Evolutionary conservation across 2,888 invertebrate genomes (phyloP), one percentile per base, ranked within the genome.

Genomic region (Melanotus villosus): DNA sequence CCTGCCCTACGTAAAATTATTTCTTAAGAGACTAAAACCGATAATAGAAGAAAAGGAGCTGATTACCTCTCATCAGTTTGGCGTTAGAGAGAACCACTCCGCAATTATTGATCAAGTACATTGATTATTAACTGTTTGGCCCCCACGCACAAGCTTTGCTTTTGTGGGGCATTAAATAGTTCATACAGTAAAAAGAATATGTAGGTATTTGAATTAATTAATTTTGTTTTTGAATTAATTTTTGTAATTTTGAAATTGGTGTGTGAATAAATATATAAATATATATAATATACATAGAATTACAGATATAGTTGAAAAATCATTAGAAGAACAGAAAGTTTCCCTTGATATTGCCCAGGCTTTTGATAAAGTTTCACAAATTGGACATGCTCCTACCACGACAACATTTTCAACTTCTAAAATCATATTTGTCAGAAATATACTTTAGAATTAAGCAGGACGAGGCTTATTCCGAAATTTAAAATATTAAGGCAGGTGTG

Each of bases 1-100:
- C n/a, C n/a, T n/a, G n/a, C n/a, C n/a, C n/a, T n/a, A n/a, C 26
- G 75, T 77, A 59, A 77, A 75, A 73, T 7, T 75, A 56, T 23
- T 77, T 0, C 56, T 73, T 1, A 54, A 50, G 23, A 63, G 68
- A 59, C 32, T 76, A 2, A 71, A 70, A 12, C n/a, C 41, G 10
- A 38, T 68, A 16, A 66, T 73, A 10, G 43, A 62, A 56, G 57
- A 63, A 56, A 66, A 26, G 21, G 43, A 69, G 12, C 12, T 52
- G 23, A 62, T 67, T 18, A 41, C 62, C 1, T 43, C 36, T 12
- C 60, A 69, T 64, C 50, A 60, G 52, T 47, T 67, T 57, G 43
- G 45, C 0, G 26, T 45, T 30, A 45, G 60, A 60, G 41, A 58
- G 41, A 58, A 21, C 41, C 23, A 58, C 14, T 58, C 56, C 5